These are phyloP conservation scores for Sphaerodactylus townsendi DNA, from an alignment of 2,113 vertebrate genomes.

Conservation along the genomic window DNA sequence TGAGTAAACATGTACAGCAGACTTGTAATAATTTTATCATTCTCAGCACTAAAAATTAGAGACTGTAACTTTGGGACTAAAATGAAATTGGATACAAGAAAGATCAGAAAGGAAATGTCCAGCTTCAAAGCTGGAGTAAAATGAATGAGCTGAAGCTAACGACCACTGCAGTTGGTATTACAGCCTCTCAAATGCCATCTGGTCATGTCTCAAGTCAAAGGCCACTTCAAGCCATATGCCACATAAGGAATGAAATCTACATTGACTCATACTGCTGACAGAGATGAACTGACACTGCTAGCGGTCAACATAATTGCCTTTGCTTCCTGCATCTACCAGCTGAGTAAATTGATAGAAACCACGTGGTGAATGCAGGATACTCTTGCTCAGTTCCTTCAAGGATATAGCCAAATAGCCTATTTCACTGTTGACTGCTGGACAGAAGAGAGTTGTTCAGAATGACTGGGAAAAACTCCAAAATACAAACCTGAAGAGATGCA, in stretches of 20 bases:
- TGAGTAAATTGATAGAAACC: not conserved
- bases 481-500: not conserved
- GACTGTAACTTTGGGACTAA: conserved; percentile 27
- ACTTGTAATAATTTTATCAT: not conserved
- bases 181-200: not conserved
- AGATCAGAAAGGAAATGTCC: not conserved
- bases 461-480: not conserved
- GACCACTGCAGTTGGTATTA: not conserved
- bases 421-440: not conserved
- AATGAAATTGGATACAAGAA: conserved; percentile 28
- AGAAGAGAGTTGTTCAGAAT: not conserved
- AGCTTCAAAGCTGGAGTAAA: not conserved
- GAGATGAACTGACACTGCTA: not conserved
- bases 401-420: not conserved
- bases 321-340: not conserved
- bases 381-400: too few species aligned
- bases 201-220: not conserved
- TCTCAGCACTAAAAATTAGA: conserved; percentile 33
- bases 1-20: not conserved
- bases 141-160: not conserved
- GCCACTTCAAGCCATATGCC: not conserved
- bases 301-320: not conserved
- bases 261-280: not conserved
- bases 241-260: not conserved
- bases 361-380: not conserved